Base-by-base conservation (phyloP, 2,797 vertebrate genomes). In the Notolepis coatsorum region DNA sequence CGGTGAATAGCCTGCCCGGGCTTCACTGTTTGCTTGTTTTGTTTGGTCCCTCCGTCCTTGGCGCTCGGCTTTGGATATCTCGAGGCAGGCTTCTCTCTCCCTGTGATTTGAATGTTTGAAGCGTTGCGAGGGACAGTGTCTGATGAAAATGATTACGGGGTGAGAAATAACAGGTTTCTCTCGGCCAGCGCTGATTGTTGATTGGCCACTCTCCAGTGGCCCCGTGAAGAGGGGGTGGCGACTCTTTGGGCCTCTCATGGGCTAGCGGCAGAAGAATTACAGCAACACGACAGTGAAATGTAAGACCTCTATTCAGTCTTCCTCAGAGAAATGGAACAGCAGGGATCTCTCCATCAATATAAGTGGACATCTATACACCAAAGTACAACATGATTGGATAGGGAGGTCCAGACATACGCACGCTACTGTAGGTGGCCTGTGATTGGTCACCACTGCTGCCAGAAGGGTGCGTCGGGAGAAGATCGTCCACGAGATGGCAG, bases 91-190 rank as follows among this genome's bases (percentile, higher is more conserved):
- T 61, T 70, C 62, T 50, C 47, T 69, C 74, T 50, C 47, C 68
- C 74, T 80, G 77, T 75, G 85, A 87, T 89, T 88, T 90, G 68
- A 82, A 88, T 88, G 80, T 84, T 81, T 39, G 65, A 82, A 83
- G 81, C 82, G 72, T 76, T 64, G 71, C 80, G 63, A 79, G 73
- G 59, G 84, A 89, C 88, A 85, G 80, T 80, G 72, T 89, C 84
- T 88, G 87, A 92, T 91, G 80, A 87, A 88, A 90, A 91, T 93
- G 91, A 93, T 93, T 93, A 89, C 38, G 65, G 90, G 90, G 87
- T 92, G 59, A 56, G 69, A 93, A 93, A 94, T 94, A 90, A 92
- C 90, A 92, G 85, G 89, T 89, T 91, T 88, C 67, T 68, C n/a
- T 68, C 84, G 79, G 68, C 73, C 45, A 15, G 45, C 4, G 66